These are phyloP conservation scores for Cecropterus lyciades DNA, from an alignment of 1,140 invertebrate genomes.

Conservation along the genomic window DNA sequence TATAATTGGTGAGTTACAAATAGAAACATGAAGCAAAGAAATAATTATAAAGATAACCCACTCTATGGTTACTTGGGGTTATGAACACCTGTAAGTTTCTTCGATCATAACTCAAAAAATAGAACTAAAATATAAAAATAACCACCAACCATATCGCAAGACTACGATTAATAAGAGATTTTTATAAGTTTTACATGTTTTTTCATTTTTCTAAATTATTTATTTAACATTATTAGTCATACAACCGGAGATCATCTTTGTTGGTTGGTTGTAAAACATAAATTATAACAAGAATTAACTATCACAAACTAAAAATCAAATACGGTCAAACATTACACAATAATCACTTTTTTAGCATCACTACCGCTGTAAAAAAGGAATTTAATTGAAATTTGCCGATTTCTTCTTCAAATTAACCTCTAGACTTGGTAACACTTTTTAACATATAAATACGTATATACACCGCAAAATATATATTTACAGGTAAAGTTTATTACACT, in stretches of 20 bases:
- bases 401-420: slow-evolving; percentile 37
- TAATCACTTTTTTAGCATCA: neutral
- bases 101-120: neutral
- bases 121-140: neutral
- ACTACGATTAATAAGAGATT: neutral
- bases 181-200: too few relatives aligned
- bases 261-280: too few relatives aligned
- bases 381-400: neutral
- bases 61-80: neutral
- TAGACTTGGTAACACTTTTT: slow-evolving; percentile 41
- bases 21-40: too few relatives aligned
- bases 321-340: too few relatives aligned
- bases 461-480: slow-evolving; percentile 45
- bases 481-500: slow-evolving; percentile 8
- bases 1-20: too few relatives aligned
- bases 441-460: slow-evolving; percentile 39
- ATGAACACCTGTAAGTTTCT: neutral
- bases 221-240: neutral
- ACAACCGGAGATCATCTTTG: too few relatives aligned
- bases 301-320: neutral
- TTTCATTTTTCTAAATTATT: neutral
- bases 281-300: too few relatives aligned
- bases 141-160: neutral
- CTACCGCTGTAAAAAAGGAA: neutral
- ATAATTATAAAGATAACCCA: too few relatives aligned